These are phyloP conservation scores for Procavia capensis DNA, from an alignment of 2,113 vertebrate genomes.

Conservation along the genomic window DNA sequence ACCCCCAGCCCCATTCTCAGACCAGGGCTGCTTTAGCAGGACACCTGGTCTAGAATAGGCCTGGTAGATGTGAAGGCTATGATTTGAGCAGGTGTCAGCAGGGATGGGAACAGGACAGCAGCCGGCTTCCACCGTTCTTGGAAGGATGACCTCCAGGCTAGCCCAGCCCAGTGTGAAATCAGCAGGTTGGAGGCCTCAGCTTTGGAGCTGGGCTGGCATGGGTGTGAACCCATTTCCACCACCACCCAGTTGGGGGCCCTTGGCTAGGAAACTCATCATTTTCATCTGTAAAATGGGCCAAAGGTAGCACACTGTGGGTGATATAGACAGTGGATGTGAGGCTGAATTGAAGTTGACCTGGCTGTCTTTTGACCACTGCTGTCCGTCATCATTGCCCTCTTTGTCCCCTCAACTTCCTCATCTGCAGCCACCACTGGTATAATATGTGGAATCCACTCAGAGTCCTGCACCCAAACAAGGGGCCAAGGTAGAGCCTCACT, in stretches of 20 bases:
- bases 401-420: background rate
- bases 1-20: accelerated
- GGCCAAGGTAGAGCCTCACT: background rate
- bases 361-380: background rate
- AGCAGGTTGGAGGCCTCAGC: background rate
- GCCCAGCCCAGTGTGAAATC: background rate
- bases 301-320: background rate
- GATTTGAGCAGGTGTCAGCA: background rate
- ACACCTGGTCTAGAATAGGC: background rate
- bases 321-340: accelerated
- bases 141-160: background rate
- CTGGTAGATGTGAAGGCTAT: background rate
- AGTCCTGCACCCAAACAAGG: background rate
- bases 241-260: too few species aligned
- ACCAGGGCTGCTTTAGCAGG: accelerated
- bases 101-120: background rate
- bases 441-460: background rate
- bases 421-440: background rate
- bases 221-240: background rate
- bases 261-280: accelerated
- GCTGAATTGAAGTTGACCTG: background rate
- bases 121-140: too few species aligned
- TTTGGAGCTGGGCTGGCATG: background rate
- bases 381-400: background rate
- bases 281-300: background rate